A percentile compares a stretch with the other conserved stretches of the same genome.
Conservation (phyloP, 2,113 vertebrate species). For the Oreochromis niloticus region DNA sequence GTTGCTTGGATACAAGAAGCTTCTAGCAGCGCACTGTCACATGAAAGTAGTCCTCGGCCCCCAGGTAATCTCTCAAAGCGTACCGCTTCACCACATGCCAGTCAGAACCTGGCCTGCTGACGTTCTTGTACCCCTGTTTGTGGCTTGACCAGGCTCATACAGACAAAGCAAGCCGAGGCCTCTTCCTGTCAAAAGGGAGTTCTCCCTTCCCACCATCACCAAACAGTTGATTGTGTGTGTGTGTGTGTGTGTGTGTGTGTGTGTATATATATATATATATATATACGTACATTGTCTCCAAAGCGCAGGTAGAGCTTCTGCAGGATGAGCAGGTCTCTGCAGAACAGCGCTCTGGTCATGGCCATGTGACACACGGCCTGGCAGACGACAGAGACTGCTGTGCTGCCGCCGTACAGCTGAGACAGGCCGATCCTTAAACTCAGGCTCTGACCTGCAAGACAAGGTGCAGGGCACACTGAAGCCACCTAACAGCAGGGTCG, state of each 20-base stretch:
- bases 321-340: constrained; percentile 87
- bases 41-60: background rate
- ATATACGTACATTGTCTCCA: constrained; percentile 73
- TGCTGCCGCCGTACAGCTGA: constrained; percentile 83
- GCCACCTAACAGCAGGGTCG: accelerated
- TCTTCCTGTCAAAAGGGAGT: background rate
- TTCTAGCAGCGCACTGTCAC: background rate
- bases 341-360: constrained; percentile 81
- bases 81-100: background rate
- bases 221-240: background rate
- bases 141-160: background rate
- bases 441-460: constrained; percentile 73
- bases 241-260: background rate
- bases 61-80: background rate
- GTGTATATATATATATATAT: too few species aligned
- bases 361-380: constrained; percentile 79
- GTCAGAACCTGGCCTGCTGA: background rate
- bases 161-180: background rate
- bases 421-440: constrained; percentile 76
- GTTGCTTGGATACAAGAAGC: background rate
- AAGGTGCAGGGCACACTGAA: background rate
- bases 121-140: background rate
- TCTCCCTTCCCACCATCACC: background rate
- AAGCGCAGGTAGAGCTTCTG: constrained; percentile 84
- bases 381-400: constrained; percentile 71